Evolutionary conservation across 2,113 vertebrate species (phyloP), one percentile per base, ranked within the genome.

Genomic region (Cyphomyrus discorhynchus): DNA sequence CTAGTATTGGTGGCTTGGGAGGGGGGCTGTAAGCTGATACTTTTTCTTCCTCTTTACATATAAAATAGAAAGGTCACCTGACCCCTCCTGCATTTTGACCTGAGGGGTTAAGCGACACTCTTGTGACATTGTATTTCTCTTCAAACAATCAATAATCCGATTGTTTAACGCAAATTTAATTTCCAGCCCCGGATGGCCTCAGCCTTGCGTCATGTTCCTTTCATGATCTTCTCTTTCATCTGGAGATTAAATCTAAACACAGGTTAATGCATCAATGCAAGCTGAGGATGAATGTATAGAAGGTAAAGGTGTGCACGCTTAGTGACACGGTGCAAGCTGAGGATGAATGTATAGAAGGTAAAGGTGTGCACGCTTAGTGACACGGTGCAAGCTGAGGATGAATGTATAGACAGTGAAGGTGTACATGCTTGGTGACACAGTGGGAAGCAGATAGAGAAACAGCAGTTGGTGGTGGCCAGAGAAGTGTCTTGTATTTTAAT

Each of bases 41-140:
- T 52, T 56, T 87, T 66, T 62, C 89, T 74, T 87, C 24, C 89
- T 90, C 90, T 96, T 93, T 94, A 87, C 91, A 90, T 86, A 11
- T 80, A 90, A 93, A 93, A 92, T 89, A 86, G 90, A 45, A 91
- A 89, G 90, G 77, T 92, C 91, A 91, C 31, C 10, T 82, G 31
- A 90, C 91, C 62, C 31, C 88, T 56, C 90, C 31, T 90, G 84
- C 88, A 88, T 89, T 93, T 88, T 92, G 94, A 92, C 92, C 86
- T 92, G 66, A 91, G 83, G 77, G 84, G 89, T 95, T 91, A 91
- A 92, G 89, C 74, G 82, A 53, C 91, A 92, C 91, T 90, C 74
- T 93, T 58, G 56, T 84, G 92, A 87, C 90, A 93, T 93, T 86
- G 91, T 91, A 89, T 35, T 82, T 91, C 19, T 92, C 92, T 70